Evolutionary conservation across 2,113 vertebrate species (phyloP).

Genomic region (Lagopus muta): DNA sequence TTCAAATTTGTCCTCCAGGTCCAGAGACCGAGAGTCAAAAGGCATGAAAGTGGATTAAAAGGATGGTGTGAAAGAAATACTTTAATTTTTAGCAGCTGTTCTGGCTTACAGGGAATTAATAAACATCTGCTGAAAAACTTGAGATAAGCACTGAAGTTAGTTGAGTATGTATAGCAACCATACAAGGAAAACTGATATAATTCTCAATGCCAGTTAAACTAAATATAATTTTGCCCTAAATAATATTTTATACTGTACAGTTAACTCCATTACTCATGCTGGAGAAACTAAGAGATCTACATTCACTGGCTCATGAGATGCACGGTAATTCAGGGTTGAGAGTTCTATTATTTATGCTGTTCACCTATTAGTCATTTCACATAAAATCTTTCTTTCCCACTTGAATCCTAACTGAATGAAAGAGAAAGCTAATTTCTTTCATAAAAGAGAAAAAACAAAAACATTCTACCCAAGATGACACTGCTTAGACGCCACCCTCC

Average conservation of each 20-base stretch:
- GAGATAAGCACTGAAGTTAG: neutral
- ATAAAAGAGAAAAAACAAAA: neutral
- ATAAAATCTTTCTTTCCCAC: neutral
- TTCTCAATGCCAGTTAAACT: slow-evolving; percentile 15
- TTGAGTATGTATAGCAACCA: neutral
- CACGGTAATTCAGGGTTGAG: neutral
- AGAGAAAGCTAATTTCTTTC: neutral
- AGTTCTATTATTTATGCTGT: neutral
- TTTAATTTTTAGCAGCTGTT: slow-evolving; percentile 61
- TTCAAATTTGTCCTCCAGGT: slow-evolving; percentile 42
- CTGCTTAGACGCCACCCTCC: neutral
- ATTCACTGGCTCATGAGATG: neutral
- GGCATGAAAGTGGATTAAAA: slow-evolving; percentile 42
- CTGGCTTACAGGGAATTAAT: slow-evolving; percentile 37
- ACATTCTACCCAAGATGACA: neutral
- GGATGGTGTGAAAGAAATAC: slow-evolving; percentile 39
- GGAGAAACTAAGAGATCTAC: neutral
- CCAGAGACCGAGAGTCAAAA: slow-evolving; percentile 33
- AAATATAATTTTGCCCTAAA: neutral
- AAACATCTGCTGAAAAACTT: slow-evolving; percentile 45
- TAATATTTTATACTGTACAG: neutral
- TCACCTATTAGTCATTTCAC: neutral
- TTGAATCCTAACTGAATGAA: neutral
- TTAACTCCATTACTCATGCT: neutral
- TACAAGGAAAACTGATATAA: slow-evolving; percentile 6